Base-by-base conservation (phyloP, 2,888 invertebrate species). In the Aphidius colemani region DNA sequence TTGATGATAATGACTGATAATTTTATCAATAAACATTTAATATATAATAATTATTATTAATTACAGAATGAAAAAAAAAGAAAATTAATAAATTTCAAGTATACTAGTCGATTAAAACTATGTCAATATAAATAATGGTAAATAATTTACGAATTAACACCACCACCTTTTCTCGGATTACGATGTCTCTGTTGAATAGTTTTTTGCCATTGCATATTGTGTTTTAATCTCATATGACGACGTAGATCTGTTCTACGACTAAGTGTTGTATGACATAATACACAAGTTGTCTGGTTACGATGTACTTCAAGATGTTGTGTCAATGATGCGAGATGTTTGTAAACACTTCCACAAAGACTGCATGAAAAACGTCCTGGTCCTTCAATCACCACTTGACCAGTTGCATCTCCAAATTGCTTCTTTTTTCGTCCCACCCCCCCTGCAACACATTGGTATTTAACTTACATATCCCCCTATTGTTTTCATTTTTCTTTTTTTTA, bases 301-400 rank as follows among this genome's bases (percentile, higher is more conserved):
- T 82, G 82, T 78, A 82, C 82, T 78, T 82, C 82, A 63, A 82
- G 81, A 79, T 82, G 82, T 80, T 82, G 82, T 73, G 81, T 82
- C 74, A 82, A 79, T 77, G 82, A 82, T 76, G 82, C 82, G 69
- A 82, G 81, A 74, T 82, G 82, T 77, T 80, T 82, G 80, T 82
- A 82, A 72, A 82, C 82, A 77, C 81, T 81, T 74, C 82, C 82
- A 74, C 82, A 82, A 78, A 82, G 79, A 75, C 81, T 80, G 81
- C 82, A 82, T 71, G 82, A 80, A 79, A 82, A 82, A 74, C 80
- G 81, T 74, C 81, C 81, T 78, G 81, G 81, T 75, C 81, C 81
- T 77, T 82, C 81, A 79, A 81, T 78, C 80, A 82, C 81, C 81
- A 78, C 81, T 74, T 81, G 81, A 78, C 79, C 81, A 78, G 79